A percentile compares a stretch with the other conserved stretches of the same genome.
Conservation (phyloP, 2,113 vertebrate species). For the Chrysemys picta region DNA sequence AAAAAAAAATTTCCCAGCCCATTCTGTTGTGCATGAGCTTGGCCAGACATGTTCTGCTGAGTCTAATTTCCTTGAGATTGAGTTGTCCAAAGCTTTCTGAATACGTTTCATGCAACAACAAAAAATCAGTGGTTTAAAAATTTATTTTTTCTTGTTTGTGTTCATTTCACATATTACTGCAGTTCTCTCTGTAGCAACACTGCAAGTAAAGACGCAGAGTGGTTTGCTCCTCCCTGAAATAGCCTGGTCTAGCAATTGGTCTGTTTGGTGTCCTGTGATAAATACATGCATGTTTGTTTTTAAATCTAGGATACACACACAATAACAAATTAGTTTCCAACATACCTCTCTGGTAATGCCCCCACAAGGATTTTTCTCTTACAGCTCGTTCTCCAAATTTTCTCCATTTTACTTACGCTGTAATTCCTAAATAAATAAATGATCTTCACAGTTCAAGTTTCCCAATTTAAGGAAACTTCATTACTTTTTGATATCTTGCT, state of each 20-base stretch:
- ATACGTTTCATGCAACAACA: not conserved
- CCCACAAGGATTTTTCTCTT: not conserved
- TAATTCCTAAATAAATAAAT: not conserved
- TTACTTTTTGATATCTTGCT: not conserved
- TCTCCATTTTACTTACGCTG: not conserved
- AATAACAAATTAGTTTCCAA: not conserved
- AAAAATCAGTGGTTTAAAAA: not conserved
- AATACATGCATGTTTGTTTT: constrained; percentile 33
- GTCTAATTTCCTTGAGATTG: not conserved
- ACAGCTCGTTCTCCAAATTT: not conserved
- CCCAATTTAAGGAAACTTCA: not conserved
- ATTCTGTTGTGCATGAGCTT: not conserved
- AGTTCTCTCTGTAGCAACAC: not conserved
- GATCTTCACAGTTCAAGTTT: not conserved
- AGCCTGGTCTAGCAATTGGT: constrained; percentile 16
- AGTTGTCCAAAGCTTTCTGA: not conserved
- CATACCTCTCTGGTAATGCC: not conserved
- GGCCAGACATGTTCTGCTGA: not conserved
- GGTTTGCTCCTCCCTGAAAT: constrained; percentile 25
- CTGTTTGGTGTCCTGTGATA: constrained; percentile 59
- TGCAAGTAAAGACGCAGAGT: not conserved
- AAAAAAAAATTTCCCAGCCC: not conserved
- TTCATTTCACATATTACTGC: constrained; percentile 12
- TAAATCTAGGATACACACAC: not conserved
- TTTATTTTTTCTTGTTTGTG: constrained; percentile 4